Percentiles rank a stretch among this genome's conserved stretches.
Evolutionary conservation across 2,888 invertebrate species (phyloP).

Genomic region (Furcula furcula): DNA sequence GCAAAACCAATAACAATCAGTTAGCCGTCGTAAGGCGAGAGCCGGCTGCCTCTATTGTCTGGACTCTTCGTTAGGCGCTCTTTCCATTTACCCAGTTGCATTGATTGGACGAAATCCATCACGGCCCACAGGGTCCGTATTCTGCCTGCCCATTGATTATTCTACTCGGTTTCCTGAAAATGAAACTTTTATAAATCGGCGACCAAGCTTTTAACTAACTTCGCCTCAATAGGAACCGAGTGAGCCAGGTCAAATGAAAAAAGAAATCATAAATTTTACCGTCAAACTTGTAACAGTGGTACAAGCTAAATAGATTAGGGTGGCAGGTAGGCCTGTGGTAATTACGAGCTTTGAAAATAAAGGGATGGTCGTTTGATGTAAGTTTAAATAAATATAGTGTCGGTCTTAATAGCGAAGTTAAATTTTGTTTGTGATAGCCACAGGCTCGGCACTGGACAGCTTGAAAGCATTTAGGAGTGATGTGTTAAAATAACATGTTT

Average conservation of each 20-base stretch:
- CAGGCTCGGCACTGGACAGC: too few relatives aligned
- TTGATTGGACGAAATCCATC: constrained; percentile 60
- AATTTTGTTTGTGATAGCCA: constrained; percentile 37
- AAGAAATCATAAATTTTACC: constrained; percentile 27
- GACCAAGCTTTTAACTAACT: constrained; percentile 35
- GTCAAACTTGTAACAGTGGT: constrained; percentile 14
- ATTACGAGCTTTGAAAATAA: constrained; percentile 37
- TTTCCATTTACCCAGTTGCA: constrained; percentile 52
- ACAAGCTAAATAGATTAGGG: constrained; percentile 20
- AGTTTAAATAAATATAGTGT: constrained; percentile 39
- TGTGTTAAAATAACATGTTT: too few relatives aligned
- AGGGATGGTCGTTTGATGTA: constrained; percentile 33
- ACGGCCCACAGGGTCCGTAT: constrained; percentile 38
- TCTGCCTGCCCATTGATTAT: constrained; percentile 47
- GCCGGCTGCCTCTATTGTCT: constrained; percentile 42
- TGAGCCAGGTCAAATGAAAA: constrained; percentile 24
- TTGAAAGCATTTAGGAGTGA: too few relatives aligned
- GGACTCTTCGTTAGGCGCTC: constrained; percentile 50
- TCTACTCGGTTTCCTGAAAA: constrained; percentile 37
- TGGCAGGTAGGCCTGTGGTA: constrained; percentile 32
- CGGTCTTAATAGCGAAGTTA: constrained; percentile 56
- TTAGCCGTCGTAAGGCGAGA: constrained; percentile 48
- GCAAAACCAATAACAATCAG: constrained; percentile 58
- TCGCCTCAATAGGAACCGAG: constrained; percentile 27
- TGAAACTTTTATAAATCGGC: constrained; percentile 43